Conservation (phyloP, 2,888 invertebrate species). For the Drosophila macrothrix region DNA sequence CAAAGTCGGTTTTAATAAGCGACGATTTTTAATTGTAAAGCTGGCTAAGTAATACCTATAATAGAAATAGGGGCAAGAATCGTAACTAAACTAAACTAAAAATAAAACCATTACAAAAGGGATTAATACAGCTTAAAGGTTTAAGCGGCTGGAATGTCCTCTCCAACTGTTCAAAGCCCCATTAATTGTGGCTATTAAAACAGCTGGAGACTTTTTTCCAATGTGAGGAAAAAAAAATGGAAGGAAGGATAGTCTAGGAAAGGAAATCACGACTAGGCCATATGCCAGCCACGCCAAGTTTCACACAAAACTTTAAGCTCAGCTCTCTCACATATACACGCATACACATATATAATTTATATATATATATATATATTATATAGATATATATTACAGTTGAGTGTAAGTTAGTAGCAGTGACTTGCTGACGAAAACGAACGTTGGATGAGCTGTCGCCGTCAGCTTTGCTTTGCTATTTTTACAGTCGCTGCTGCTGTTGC, state of each 20-base stretch:
- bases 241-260: slow-evolving; percentile 4
- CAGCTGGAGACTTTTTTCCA: not conserved
- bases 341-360: not conserved
- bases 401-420: slow-evolving; percentile 34
- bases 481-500: slow-evolving; percentile 30
- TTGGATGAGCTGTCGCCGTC: slow-evolving; percentile 65
- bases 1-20: not conserved
- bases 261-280: slow-evolving; percentile 3
- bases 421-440: slow-evolving; percentile 37
- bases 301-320: slow-evolving; percentile 14
- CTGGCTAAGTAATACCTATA: not conserved
- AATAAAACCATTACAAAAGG: not conserved
- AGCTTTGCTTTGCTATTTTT: slow-evolving; percentile 22
- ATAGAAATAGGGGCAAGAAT: not conserved
- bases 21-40: not conserved
- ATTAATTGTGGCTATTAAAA: not conserved
- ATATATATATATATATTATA: not conserved
- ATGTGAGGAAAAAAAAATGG: not conserved
- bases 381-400: not conserved
- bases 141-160: not conserved
- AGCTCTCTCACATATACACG: not conserved
- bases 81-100: not conserved
- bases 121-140: not conserved
- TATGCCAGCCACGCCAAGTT: not conserved
- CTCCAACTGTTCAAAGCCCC: not conserved